Base-by-base conservation (phyloP, 2,888 invertebrate genomes). In the Drosophila monieri region DNA sequence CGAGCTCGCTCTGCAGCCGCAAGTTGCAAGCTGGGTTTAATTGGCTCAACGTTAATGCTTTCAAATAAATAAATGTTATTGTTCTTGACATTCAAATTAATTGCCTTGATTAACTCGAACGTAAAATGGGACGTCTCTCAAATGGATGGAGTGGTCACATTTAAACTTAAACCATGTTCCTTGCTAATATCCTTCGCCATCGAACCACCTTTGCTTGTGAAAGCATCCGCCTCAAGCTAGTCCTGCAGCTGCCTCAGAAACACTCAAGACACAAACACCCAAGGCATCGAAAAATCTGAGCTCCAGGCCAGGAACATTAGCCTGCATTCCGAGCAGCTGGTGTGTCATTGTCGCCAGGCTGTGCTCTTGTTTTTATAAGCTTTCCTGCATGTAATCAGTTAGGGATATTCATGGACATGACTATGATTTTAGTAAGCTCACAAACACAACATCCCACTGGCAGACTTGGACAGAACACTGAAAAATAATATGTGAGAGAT, bases 391-490 rank as follows among this genome's bases (percentile, higher is more conserved):
- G 78, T 87, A 85, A 86, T 84, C 87, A 84, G 85, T 78, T 76
- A 74, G 53, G 75, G 77, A 78, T 85, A 86, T 86, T 85, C 85
- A 86, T 87, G 85, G 68, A 86, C 87, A 86, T 85, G 87, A 80
- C 80, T 85, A 80, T 79, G 86, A 76, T 83, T 86, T 85, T 85
- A 85, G 73, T 60, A 51, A 67, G 65, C 53, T 58, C 68, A 66
- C 39, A 61, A 30, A 59, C 14, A 44, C 27, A 56, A 32, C 56
- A 27, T 54, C 32, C 52, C n/a, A 39, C 10, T 1, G 15, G 15
- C 44, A 6, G 30, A 27, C n/a, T 18, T 43, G 14, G n/a, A 6
- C 12, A 2, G 6, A 41, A 47, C 60, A 61, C 57, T 4, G n/a
- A 2, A 12, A 55, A 37, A 21, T 14, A 12, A 9, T 18, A 5